These are phyloP conservation scores for Mormyrus iriodes DNA, from an alignment of 2,113 vertebrate genomes.

Conservation along the genomic window DNA sequence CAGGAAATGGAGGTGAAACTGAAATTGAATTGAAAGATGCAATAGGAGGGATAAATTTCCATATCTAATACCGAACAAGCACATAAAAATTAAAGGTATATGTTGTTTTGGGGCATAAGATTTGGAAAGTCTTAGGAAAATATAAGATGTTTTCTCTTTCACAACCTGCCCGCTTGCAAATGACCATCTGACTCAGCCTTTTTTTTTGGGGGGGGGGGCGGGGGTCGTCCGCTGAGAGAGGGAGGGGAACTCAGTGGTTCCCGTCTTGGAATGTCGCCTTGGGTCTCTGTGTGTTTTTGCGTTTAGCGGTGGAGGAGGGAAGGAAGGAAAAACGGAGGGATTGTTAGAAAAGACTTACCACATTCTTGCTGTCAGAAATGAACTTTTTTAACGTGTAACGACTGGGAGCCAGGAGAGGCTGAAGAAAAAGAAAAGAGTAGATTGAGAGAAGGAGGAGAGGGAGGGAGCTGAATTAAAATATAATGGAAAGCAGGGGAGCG, in stretches of 20 bases:
- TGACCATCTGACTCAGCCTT: constrained; percentile 19
- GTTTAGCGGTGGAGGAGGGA: constrained; percentile 31
- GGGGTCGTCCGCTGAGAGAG: constrained; percentile 16
- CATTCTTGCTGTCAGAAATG: constrained; percentile 51
- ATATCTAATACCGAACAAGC: background rate
- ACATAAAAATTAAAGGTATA: background rate
- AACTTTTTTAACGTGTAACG: constrained; percentile 26
- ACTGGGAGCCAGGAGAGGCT: constrained; percentile 35
- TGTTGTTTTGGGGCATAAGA: background rate
- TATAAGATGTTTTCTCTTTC: background rate
- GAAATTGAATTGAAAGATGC: background rate
- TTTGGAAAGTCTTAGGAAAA: background rate
- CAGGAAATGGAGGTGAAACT: background rate
- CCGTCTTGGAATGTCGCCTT: constrained; percentile 57
- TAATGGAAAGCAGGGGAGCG: constrained; percentile 26
- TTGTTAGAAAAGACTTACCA: constrained; percentile 48
- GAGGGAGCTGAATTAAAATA: constrained; percentile 22
- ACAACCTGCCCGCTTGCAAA: background rate
- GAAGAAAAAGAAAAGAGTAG: background rate
- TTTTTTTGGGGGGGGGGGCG: background rate
- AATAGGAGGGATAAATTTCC: background rate
- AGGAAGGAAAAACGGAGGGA: constrained; percentile 43
- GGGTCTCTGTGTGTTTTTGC: constrained; percentile 43
- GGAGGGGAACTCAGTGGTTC: constrained; percentile 40
- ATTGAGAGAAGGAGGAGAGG: constrained; percentile 15